Base-by-base conservation (phyloP, 2,888 invertebrate species). In the Gibbula magus region DNA sequence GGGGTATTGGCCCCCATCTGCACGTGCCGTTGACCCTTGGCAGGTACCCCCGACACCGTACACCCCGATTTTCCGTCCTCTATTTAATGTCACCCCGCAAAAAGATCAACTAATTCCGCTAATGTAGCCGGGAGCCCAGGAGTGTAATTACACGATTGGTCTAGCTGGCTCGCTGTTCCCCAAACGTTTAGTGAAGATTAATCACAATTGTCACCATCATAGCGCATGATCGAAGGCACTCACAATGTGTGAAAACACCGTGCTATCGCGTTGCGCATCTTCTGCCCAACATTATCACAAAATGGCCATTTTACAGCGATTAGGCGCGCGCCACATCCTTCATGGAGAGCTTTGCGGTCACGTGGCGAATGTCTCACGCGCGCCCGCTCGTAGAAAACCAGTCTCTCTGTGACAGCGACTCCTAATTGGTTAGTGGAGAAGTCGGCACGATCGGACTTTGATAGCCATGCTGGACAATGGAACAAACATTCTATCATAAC, bases 241-340 rank as follows among this genome's bases (percentile, higher is more conserved):
- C 35, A 32, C 70, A 70, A 70, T 70, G 70, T 70, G 70, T 70
- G 70, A 70, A 70, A 70, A 70, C 70, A 70, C 70, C 67, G 67
- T 70, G 70, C 70, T 70, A 70, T 70, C 70, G 70, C 70, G 70
- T 35, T 35, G 70, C 70, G 32, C 70, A 70, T 70, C 70, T 70
- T 18, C 70, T 35, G 70, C 20, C 67, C 32, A 18, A 70, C 70
- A 70, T 70, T 70, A 70, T 70, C 70, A 70, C 39, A 77, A 75
- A 54, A 77, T 22, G 79, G 80, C 83, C 79, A 83, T 82, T 83
- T 82, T 83, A 79, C 81, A 70, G 79, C 81, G 78, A 83, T 83
- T 82, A 80, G 81, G 67, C 66, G 52, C 76, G 70, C 66, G 76
- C 73, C 66, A 82, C 66, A 53, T 78, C 78, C 70, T 61, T 73